A percentile compares a stretch with the other conserved stretches of the same genome.
phyloP scores from a whole-genome alignment of 2,797 vertebrate genomes.

The Coendou prehensilis region DNA sequence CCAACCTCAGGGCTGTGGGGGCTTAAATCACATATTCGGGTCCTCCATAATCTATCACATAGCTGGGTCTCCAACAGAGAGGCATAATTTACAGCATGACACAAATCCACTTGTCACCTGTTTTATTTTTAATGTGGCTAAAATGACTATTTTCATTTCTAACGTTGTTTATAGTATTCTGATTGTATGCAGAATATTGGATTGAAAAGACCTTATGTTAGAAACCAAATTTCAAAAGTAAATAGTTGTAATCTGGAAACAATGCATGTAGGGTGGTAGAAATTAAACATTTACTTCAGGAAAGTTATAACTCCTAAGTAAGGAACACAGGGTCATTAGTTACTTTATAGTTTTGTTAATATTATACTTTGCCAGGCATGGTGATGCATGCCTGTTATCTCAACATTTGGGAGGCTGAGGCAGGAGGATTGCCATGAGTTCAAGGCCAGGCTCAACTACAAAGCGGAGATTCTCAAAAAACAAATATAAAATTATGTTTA shows the following conservation, averaged over 20 bases:
- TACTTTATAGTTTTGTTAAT: background rate
- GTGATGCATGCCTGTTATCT: background rate
- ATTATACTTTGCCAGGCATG: background rate
- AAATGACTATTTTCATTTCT: background rate
- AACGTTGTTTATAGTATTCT: background rate
- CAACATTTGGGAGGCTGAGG: background rate
- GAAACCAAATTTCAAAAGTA: background rate
- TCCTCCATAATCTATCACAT: background rate
- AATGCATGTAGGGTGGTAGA: rapidly evolving
- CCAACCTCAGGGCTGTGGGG: too few species aligned
- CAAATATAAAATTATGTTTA: background rate
- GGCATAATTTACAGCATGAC: background rate
- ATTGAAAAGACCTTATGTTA: background rate
- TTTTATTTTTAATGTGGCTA: background rate
- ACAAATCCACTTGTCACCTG: background rate
- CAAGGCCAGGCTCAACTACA: background rate
- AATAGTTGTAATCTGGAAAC: background rate
- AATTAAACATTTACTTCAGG: background rate
- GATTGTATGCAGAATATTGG: background rate
- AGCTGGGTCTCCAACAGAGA: background rate
- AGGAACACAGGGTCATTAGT: background rate
- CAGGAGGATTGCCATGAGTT: background rate
- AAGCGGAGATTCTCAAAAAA: background rate
- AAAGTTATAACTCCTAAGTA: background rate
- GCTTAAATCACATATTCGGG: background rate